These are phyloP conservation scores for Podabrus alpinus DNA, from an alignment of 2,888 invertebrate genomes.

Conservation along the genomic window DNA sequence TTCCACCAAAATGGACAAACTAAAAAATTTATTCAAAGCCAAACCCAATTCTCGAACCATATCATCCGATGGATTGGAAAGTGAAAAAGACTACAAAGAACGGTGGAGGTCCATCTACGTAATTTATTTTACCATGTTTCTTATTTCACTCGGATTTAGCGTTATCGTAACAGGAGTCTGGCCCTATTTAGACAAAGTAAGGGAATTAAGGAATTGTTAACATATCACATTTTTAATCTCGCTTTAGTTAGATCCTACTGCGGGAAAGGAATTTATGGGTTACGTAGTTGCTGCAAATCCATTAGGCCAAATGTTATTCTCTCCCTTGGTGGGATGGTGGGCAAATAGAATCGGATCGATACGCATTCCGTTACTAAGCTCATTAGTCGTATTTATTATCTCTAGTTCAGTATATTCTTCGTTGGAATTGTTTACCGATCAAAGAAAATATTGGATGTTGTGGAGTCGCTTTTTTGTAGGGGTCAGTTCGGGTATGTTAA, in stretches of 20 bases:
- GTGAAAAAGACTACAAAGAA: constrained; percentile 65
- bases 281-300: constrained; percentile 86
- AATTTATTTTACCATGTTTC: constrained; percentile 88
- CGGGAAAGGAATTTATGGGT: constrained; percentile 83
- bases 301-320: constrained; percentile 83
- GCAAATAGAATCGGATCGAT: constrained; percentile 75
- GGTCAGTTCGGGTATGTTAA: constrained; percentile 76
- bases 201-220: constrained; percentile 10
- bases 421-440: constrained; percentile 68
- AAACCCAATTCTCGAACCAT: not conserved
- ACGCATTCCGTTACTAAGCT: constrained; percentile 71
- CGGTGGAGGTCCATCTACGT: constrained; percentile 80
- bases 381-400: constrained; percentile 71
- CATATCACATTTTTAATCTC: constrained; percentile 4
- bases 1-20: not conserved
- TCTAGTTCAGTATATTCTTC: constrained; percentile 77
- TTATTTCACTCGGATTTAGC: constrained; percentile 87
- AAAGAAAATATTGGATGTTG: constrained; percentile 74
- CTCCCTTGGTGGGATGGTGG: constrained; percentile 84
- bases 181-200: constrained; percentile 85
- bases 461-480: constrained; percentile 79
- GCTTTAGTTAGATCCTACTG: constrained; percentile 75
- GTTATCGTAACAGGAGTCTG: constrained; percentile 86
- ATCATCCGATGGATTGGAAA: constrained; percentile 63
- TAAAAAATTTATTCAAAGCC: not conserved